Base-by-base conservation (phyloP, 2,888 invertebrate species). In the Gari tellinella region DNA sequence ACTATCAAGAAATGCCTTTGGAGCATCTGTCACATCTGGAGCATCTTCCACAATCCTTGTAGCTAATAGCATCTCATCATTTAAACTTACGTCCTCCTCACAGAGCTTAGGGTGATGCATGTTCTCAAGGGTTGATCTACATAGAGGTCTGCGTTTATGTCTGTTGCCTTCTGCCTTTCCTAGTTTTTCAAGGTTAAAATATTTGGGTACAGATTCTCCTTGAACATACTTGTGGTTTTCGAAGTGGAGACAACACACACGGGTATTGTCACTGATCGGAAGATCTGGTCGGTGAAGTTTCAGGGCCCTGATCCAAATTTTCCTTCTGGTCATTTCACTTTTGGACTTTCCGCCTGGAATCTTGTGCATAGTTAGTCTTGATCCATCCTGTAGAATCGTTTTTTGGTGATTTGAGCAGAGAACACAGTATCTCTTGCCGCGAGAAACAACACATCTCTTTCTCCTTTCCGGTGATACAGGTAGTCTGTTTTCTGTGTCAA, bases 201-300 rank as follows among this genome's bases (percentile, higher is more conserved):
- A 14, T 15, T 56, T 56, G 14, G 56, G 56, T 1, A 56, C 43
- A 15, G 56, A 56, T 17, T 41, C 26, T 23, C 58, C 58, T 15
- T 58, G 43, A 43, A 58, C 31, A 43, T 58, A 45, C 4, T 19
- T 21, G 4, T 10, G 1, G 26, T 58, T 19, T 26, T 45, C 46
- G 31, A 58, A 58, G 15, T 45, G 46, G n/a, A n/a, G n/a, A n/a
- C n/a, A n/a, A n/a, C n/a, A n/a, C n/a, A n/a, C n/a, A n/a, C n/a
- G n/a, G n/a, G 46, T 58, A 21, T 19, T 45, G 41, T 58, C 46
- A 1, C 31, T 43, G n/a, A 58, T 31, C 1, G 45, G 31, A 12
- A 58, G 23, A 15, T 58, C 31, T 8, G 58, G 58, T 45, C 58
- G 1, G 15, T 46, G 46, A 5, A 45, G 58, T 15, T 58, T 58